These are phyloP conservation scores for Heliothis subflexa DNA, from an alignment of 1,140 invertebrate genomes.

Conservation along the genomic window DNA sequence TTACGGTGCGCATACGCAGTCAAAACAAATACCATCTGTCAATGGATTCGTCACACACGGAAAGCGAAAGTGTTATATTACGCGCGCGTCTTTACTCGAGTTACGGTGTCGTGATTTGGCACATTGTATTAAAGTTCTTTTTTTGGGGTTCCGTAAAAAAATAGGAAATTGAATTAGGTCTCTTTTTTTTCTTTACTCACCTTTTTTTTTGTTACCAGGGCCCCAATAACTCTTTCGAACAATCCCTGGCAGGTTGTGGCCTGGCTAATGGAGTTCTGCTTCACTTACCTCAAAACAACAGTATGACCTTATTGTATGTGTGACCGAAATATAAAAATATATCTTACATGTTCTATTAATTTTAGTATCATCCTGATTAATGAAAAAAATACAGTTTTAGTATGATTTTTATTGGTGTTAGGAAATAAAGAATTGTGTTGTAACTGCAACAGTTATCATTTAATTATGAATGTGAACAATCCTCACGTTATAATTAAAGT, in stretches of 20 bases:
- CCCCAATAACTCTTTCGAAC: too few relatives aligned
- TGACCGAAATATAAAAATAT: too few relatives aligned
- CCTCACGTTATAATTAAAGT: conserved; percentile 5
- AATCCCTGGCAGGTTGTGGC: too few relatives aligned
- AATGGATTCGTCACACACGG: conserved; percentile 36
- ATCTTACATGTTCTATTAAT: too few relatives aligned
- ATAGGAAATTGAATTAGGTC: not conserved
- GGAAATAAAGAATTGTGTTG: conserved; percentile 16
- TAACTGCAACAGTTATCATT: conserved; percentile 11
- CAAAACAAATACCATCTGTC: conserved; percentile 21
- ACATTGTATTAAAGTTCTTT: not conserved
- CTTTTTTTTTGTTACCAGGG: too few relatives aligned
- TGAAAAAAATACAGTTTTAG: not conserved
- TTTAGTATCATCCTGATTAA: too few relatives aligned
- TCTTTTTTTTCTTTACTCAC: too few relatives aligned
- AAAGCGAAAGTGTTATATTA: conserved; percentile 42
- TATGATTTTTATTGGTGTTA: not conserved
- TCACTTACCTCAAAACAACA: too few relatives aligned
- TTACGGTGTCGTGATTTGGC: not conserved
- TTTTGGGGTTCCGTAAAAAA: not conserved
- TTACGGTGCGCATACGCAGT: not conserved
- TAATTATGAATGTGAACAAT: conserved; percentile 24
- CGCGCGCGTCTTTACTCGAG: not conserved
- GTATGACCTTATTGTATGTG: too few relatives aligned
- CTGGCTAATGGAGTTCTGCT: too few relatives aligned